phyloP scores from a whole-genome alignment of 2,888 invertebrate genomes.

The Thysanoteuthis rhombus region DNA sequence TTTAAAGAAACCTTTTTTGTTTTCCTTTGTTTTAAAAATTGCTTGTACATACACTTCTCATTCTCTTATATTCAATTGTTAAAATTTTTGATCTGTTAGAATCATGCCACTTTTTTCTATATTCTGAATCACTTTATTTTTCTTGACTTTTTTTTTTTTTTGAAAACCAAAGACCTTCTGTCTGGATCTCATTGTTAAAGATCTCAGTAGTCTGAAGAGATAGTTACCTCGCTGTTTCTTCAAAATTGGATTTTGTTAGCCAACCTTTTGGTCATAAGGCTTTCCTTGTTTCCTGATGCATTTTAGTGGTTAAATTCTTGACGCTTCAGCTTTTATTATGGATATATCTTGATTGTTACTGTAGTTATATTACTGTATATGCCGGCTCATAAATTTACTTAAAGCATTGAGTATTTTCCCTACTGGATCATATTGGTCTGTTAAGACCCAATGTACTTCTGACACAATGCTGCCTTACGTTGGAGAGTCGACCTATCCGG shows the following conservation, averaged over 20 bases:
- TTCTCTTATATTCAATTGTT: neutral
- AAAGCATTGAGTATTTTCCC: too few relatives aligned
- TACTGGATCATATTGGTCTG: too few relatives aligned
- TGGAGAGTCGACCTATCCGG: too few relatives aligned
- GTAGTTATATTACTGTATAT: neutral
- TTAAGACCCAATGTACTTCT: too few relatives aligned
- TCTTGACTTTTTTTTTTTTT: neutral
- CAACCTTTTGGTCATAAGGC: neutral
- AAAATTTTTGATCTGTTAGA: neutral
- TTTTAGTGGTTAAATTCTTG: constrained; percentile 1
- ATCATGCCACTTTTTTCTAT: neutral
- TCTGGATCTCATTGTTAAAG: neutral
- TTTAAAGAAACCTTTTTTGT: neutral
- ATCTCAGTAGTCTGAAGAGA: neutral
- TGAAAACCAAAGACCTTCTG: neutral
- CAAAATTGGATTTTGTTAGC: neutral
- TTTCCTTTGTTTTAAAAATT: neutral
- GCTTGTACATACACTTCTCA: neutral
- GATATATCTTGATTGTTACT: neutral
- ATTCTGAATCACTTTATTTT: neutral
- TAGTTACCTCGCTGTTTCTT: neutral
- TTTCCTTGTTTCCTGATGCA: neutral
- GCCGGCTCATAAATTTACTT: too few relatives aligned
- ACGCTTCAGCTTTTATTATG: neutral
- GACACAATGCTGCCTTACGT: too few relatives aligned